Conservation (phyloP, 2,113 vertebrate species). For the Anoura caudifer region DNA sequence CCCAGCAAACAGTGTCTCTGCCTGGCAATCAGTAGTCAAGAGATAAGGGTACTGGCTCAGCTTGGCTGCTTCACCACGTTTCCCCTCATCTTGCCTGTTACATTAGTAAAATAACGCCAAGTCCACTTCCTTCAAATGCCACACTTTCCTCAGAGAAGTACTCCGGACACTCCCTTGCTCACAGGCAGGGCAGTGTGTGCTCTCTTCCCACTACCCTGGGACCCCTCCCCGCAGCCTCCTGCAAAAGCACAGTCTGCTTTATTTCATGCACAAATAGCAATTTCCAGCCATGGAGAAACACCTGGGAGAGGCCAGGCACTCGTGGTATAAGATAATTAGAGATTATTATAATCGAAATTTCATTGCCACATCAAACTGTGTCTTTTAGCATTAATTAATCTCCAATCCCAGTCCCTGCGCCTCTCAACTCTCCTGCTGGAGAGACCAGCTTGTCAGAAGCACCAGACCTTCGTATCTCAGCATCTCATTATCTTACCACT, state of each 20-base stretch:
- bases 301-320: slow-evolving; percentile 79
- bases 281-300: slow-evolving; percentile 76
- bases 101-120: neutral
- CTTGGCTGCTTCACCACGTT: neutral
- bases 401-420: slow-evolving; percentile 77
- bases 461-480: slow-evolving; percentile 70
- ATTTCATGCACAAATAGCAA: slow-evolving; percentile 68
- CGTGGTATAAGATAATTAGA: slow-evolving; percentile 85
- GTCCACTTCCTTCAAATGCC: neutral
- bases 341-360: slow-evolving; percentile 85
- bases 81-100: neutral
- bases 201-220: rapidly evolving
- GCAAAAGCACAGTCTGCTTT: neutral
- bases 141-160: neutral
- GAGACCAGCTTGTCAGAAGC: slow-evolving; percentile 80
- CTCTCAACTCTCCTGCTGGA: slow-evolving; percentile 66
- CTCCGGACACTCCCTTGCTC: neutral
- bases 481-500: slow-evolving; percentile 78
- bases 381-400: slow-evolving; percentile 88
- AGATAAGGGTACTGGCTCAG: neutral
- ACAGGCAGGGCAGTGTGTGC: neutral
- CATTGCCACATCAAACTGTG: slow-evolving; percentile 84
- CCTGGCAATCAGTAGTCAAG: neutral
- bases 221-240: neutral
- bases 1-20: neutral